A percentile compares a stretch with the other conserved stretches of the same genome.
phyloP scores from a whole-genome alignment of 2,113 vertebrate species.

The Lasiurus cinereus region DNA sequence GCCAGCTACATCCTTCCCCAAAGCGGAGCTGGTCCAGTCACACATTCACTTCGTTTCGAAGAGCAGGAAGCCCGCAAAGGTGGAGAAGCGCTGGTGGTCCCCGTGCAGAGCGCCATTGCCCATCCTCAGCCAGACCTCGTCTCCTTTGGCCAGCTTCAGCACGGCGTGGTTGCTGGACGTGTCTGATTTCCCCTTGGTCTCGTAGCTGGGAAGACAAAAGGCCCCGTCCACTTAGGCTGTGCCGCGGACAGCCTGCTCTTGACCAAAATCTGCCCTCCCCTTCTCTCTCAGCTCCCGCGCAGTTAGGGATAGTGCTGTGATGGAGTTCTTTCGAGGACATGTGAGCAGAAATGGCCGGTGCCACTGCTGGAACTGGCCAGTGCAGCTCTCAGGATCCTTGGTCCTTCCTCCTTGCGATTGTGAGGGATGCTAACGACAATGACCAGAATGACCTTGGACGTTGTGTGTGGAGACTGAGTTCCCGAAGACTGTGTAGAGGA shows the following conservation, averaged over 20 bases:
- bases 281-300: neutral
- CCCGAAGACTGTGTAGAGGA: neutral
- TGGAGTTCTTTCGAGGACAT: neutral
- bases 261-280: neutral
- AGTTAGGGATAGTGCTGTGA: neutral
- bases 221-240: neutral
- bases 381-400: neutral
- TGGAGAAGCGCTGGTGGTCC: slow-evolving; percentile 92
- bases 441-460: neutral
- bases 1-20: slow-evolving; percentile 44
- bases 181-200: slow-evolving; percentile 91
- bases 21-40: neutral
- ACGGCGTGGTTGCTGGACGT: slow-evolving; percentile 91
- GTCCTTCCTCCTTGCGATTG: neutral
- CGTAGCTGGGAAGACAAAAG: slow-evolving; percentile 85
- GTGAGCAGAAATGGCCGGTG: neutral
- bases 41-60: slow-evolving; percentile 89
- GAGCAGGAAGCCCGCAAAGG: slow-evolving; percentile 92
- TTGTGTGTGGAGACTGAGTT: neutral
- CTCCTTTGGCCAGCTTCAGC: slow-evolving; percentile 90
- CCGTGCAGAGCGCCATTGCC: slow-evolving; percentile 91
- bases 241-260: neutral
- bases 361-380: neutral
- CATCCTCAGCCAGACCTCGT: slow-evolving; percentile 92
- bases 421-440: neutral